Evolutionary conservation across 2,113 vertebrate genomes (phyloP), one percentile per base, ranked within the genome.

Genomic region (Pyxicephalus adspersus): DNA sequence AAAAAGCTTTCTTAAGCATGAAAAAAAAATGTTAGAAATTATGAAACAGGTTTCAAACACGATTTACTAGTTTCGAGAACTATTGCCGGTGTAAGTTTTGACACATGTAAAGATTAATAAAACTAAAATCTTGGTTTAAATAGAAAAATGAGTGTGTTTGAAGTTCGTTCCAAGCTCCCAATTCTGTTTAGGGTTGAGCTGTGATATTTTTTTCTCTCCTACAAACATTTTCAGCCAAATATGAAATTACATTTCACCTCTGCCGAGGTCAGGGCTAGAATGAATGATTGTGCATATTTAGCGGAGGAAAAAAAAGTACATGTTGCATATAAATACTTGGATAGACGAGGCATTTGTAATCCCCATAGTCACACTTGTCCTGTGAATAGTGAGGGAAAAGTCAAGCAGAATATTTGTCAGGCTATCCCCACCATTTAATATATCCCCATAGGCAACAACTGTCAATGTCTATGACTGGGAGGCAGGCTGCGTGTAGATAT

Each of bases 381-480:
- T 84, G 83, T 51, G 67, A 86, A 89, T 85, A 86, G 84, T 80
- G 90, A 92, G 52, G 77, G 91, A 89, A 84, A 92, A 96, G 94
- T 94, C 92, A 94, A 93, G 89, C 87, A 83, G 85, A 89, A 89
- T 91, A 87, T 96, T 96, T 96, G 93, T 94, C 90, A 91, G 90
- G 85, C 88, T 86, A 90, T 87, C 90, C 89, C 86, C 64, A 34
- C 93, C 85, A 89, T 89, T 90, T 92, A 85, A 88, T 87, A 66
- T 83, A 45, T 94, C 94, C 94, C 94, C 86, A 90, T 85, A 93
- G 95, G 91, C 90, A 89, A 84, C 74, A 85, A 90, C 92, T 94
- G 94, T 94, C 95, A 96, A 91, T 88, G 91, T 93, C 89, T 91
- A 90, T 87, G 91, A 90, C 92, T 94, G 91, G 86, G 87, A 92